Conservation (phyloP, 2,797 vertebrate genomes). For the Phaenicophaeus curvirostris region DNA sequence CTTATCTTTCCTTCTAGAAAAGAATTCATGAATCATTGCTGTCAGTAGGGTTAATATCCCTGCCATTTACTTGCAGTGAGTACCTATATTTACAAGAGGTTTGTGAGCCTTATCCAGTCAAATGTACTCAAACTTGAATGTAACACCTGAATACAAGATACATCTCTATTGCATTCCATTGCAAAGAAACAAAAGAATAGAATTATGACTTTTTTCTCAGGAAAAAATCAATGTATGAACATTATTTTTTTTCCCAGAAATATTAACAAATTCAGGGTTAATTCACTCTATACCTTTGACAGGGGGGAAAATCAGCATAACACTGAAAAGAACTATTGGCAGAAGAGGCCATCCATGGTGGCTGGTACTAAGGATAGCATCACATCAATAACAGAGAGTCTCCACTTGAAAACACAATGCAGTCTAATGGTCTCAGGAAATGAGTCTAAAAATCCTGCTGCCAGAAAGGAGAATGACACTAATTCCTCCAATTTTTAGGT, state of each 20-base stretch:
- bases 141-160: not conserved
- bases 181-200: not conserved
- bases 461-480: not conserved
- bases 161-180: not conserved
- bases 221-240: not conserved
- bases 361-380: not conserved
- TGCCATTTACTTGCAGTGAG: not conserved
- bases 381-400: not conserved
- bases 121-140: not conserved
- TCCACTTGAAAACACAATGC: not conserved
- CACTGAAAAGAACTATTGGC: not conserved
- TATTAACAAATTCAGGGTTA: not conserved
- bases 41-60: not conserved
- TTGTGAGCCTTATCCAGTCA: not conserved
- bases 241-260: not conserved
- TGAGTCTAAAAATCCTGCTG: not conserved
- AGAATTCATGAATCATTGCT: not conserved
- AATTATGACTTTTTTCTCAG: not conserved
- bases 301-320: not conserved
- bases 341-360: not conserved
- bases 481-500: not conserved
- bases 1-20: not conserved
- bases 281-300: not conserved
- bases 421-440: not conserved
- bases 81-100: not conserved